Evolutionary conservation across 2,888 invertebrate species (phyloP).

Genomic region (Lasioglossum marginatum): DNA sequence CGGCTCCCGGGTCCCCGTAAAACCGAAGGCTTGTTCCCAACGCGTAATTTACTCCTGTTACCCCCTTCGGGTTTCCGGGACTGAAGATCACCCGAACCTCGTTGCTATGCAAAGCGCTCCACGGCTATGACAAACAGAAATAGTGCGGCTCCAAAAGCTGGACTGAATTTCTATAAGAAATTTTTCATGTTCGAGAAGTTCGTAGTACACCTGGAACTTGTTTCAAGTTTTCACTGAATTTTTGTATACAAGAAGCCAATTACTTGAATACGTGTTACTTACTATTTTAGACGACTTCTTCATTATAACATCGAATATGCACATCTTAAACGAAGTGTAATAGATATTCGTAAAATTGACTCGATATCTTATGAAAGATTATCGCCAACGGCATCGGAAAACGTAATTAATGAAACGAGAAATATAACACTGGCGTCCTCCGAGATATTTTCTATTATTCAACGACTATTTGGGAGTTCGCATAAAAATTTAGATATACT

Average conservation of each 20-base stretch:
- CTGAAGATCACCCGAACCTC: slow-evolving; percentile 36
- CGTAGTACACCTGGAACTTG: no score
- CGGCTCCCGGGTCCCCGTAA: slow-evolving; percentile 24
- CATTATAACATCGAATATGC: not conserved
- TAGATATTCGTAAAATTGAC: not conserved
- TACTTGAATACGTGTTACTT: not conserved
- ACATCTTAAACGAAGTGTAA: not conserved
- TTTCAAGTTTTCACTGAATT: no score
- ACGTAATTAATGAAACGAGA: not conserved
- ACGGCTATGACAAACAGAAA: not conserved
- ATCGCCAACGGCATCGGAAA: not conserved
- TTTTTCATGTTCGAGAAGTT: no score
- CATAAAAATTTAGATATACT: not conserved
- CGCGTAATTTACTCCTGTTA: slow-evolving; percentile 57
- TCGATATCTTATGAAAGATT: not conserved
- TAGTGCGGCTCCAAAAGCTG: not conserved
- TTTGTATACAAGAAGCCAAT: no score
- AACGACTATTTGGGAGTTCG: not conserved
- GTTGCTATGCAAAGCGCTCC: not conserved
- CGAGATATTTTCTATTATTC: not conserved
- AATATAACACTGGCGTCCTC: not conserved
- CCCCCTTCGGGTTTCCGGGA: slow-evolving; percentile 15
- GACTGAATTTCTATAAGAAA: not conserved
- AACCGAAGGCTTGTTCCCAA: slow-evolving; percentile 52
- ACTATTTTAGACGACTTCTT: not conserved